Conservation (phyloP, 2,113 vertebrate species). For the Sinocyclocheilus grahami region DNA sequence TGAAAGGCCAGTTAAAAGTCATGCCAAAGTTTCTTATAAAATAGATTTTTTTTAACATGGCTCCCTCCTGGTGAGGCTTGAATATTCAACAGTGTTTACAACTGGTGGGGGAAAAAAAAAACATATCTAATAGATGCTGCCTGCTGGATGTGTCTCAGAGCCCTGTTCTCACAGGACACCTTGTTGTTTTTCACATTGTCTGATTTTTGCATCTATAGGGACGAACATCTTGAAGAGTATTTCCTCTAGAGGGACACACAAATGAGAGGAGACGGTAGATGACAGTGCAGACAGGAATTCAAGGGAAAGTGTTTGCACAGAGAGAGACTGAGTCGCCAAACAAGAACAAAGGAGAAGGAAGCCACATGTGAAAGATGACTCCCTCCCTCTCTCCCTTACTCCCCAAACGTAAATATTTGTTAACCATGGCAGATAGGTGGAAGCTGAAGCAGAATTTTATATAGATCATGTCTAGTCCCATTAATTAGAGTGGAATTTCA, state of each 20-base stretch:
- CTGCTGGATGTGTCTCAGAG: constrained; percentile 5
- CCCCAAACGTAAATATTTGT: constrained; percentile 45
- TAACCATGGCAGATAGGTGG: constrained; percentile 10
- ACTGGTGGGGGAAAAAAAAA: background rate
- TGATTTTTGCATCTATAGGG: constrained; percentile 45
- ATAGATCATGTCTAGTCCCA: background rate
- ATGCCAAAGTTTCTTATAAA: background rate
- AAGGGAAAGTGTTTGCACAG: constrained; percentile 41
- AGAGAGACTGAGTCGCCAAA: constrained; percentile 38
- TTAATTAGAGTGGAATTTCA: constrained; percentile 11
- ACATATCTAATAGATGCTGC: constrained; percentile 8
- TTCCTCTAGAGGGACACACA: constrained; percentile 49
- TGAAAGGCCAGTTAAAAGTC: constrained; percentile 18
- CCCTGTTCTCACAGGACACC: constrained; percentile 27
- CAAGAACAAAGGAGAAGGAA: constrained; percentile 35
- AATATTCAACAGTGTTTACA: constrained; percentile 42
- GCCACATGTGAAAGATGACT: constrained; percentile 25
- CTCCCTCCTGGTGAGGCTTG: background rate
- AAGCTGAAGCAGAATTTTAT: constrained; percentile 21
- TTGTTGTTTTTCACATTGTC: constrained; percentile 35
- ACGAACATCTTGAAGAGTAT: constrained; percentile 39
- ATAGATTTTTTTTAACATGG: background rate
- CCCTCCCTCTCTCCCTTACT: background rate
- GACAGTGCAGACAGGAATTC: constrained; percentile 40
- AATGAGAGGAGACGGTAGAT: constrained; percentile 46